These are phyloP conservation scores for Drosophila longiperda DNA, from an alignment of 2,888 invertebrate species.

Conservation along the genomic window DNA sequence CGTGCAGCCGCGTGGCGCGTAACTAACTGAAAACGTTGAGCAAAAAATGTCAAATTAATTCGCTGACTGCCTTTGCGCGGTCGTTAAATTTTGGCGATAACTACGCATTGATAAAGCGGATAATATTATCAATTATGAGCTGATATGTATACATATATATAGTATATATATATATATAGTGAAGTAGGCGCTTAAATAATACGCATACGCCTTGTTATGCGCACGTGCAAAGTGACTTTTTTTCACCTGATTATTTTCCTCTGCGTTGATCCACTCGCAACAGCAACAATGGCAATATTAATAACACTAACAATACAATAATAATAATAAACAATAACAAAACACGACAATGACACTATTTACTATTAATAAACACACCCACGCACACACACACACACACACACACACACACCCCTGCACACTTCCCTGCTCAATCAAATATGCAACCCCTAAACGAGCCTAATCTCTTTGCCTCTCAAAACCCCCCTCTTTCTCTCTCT, in stretches of 20 bases:
- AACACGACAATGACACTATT: constrained; percentile 76
- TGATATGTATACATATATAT: background rate
- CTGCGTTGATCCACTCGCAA: too few relatives aligned
- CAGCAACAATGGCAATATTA: constrained; percentile 5
- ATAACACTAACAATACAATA: constrained; percentile 1
- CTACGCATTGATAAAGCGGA: constrained; percentile 61
- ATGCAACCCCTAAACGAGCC: constrained; percentile 14
- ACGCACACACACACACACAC: constrained; percentile 18
- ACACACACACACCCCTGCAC: background rate
- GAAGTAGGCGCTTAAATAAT: constrained; percentile 32
- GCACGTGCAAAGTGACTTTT: constrained; percentile 39
- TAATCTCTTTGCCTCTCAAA: background rate
- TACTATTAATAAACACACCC: constrained; percentile 45
- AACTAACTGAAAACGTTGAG: constrained; percentile 57
- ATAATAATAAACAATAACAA: constrained; percentile 52
- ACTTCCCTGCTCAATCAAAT: background rate
- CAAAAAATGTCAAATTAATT: constrained; percentile 40
- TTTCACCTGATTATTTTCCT: background rate
- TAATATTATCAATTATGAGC: constrained; percentile 52
- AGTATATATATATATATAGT: background rate
- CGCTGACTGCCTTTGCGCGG: constrained; percentile 6
- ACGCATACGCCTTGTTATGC: constrained; percentile 37
- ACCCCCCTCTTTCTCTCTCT: too few relatives aligned
- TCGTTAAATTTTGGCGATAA: constrained; percentile 40
- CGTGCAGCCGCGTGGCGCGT: constrained; percentile 59